Base-by-base conservation (phyloP, 2,113 vertebrate species). In the western clawed frog (Xenopus tropicalis) region DNA sequence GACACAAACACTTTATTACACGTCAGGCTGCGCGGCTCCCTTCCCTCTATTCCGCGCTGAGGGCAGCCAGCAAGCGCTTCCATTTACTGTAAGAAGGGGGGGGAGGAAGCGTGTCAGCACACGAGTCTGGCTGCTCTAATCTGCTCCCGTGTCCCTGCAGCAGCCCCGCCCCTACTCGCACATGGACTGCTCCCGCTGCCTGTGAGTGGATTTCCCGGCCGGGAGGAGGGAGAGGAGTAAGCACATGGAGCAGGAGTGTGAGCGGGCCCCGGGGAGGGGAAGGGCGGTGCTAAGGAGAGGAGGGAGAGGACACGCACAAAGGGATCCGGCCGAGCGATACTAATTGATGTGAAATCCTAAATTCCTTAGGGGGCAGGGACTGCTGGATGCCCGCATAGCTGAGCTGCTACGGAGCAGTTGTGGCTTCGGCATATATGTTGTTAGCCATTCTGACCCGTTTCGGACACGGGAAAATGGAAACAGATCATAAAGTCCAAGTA, bases 331-430 rank as follows among this genome's bases (percentile, higher is more conserved):
- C 7, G 72, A 75, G 72, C 72, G 66, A 52, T 43, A 42, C 65
- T 69, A 75, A 75, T 75, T 61, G 65, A 75, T 68, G 72, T 75
- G 72, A 75, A 75, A 75, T 75, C 72, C 65, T 42, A 75, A 61
- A 75, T 75, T 75, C 72, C 72, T 74, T 43, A 17, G 44, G 65
- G 69, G 65, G 68, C 1, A 22, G 66, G 61, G 62, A 46, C 51
- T 65, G 72, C 66, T 70, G 67, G 42, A 71, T 56, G 70, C 56
- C n/a, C 57, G 68, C 12, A 48, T 66, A 57, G 43, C 62, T 63
- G 56, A 48, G 25, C 54, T 59, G 56, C 65, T 61, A 37, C 71
- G 48, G 13, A 56, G 59, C 23, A 37, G 6, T 37, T 37, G 29
- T 37, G 25, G 25, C 25, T 29, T 3, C 25, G 6, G 25, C 25